Conservation (phyloP, 2,113 vertebrate species). For the Suricata suricatta region DNA sequence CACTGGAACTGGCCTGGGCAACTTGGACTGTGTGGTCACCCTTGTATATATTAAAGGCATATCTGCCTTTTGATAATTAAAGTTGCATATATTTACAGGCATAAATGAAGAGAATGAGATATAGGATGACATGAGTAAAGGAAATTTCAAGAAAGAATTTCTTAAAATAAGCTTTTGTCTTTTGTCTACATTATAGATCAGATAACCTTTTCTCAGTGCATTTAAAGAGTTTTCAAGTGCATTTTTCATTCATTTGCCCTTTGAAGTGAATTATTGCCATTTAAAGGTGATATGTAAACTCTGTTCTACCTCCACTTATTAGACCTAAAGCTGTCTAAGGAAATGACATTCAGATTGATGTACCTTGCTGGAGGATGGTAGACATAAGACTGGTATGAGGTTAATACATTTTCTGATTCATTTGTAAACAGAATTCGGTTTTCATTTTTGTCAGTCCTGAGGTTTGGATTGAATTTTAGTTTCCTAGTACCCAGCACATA, state of each 20-base stretch:
- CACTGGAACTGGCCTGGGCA: not conserved
- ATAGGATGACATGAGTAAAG: not conserved
- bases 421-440: not conserved
- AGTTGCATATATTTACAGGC: not conserved
- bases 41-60: not conserved
- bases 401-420: slow-evolving; percentile 20
- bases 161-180: slow-evolving; percentile 34
- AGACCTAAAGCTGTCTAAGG: not conserved
- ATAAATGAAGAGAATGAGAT: not conserved
- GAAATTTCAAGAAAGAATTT: slow-evolving; percentile 15
- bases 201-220: slow-evolving; percentile 41
- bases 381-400: not conserved
- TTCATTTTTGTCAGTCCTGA: not conserved
- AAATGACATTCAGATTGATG: slow-evolving; percentile 28
- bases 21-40: not conserved
- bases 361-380: not conserved
- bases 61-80: slow-evolving; percentile 1
- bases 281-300: slow-evolving; percentile 61
- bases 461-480: slow-evolving; percentile 12
- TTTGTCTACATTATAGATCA: slow-evolving; percentile 39
- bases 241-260: slow-evolving; percentile 69
- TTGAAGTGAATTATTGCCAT: slow-evolving; percentile 68
- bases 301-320: not conserved
- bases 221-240: slow-evolving; percentile 33
- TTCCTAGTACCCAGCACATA: not conserved